phyloP scores from a whole-genome alignment of 2,888 invertebrate species.

The Azorinus chamasolen region DNA sequence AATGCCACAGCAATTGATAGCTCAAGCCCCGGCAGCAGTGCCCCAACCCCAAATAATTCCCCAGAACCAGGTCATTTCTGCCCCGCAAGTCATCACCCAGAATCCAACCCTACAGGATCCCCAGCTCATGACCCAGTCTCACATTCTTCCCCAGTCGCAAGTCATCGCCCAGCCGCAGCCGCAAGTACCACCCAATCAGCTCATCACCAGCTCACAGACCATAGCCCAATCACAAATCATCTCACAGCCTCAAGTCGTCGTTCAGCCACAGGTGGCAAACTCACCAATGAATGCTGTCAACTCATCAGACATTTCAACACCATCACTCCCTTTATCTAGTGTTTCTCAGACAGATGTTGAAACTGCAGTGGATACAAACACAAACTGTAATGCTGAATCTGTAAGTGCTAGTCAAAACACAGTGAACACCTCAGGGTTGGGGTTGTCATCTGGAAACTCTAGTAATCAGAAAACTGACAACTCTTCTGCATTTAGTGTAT shows the following conservation, averaged over 20 bases:
- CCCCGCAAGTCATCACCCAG: slow-evolving; percentile 3
- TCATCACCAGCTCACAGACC: slow-evolving; percentile 4
- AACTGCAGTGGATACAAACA: neutral
- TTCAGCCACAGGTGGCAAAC: too few species aligned
- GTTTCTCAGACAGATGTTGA: slow-evolving; percentile 33
- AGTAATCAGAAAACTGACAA: neutral
- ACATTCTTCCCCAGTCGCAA: slow-evolving; percentile 38
- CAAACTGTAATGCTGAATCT: slow-evolving; percentile 10
- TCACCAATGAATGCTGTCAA: too few species aligned
- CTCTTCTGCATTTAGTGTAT: neutral
- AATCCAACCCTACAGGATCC: neutral
- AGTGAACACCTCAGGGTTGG: slow-evolving; percentile 45
- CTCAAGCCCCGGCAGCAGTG: slow-evolving; percentile 36
- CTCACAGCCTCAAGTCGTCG: neutral
- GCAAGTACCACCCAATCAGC: slow-evolving; percentile 1
- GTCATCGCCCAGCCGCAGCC: slow-evolving; percentile 40
- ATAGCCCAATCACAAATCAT: neutral
- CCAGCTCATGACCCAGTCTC: slow-evolving; percentile 36
- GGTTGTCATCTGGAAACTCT: neutral
- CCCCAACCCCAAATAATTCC: slow-evolving; percentile 50
- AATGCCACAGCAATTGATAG: slow-evolving; percentile 43
- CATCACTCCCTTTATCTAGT: slow-evolving; percentile 29
- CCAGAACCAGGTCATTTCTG: slow-evolving; percentile 22
- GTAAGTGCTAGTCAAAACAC: slow-evolving; percentile 55
- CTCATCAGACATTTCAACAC: slow-evolving; percentile 13